Evolutionary conservation across 2,797 vertebrate genomes (phyloP).

Genomic region (Monodelphis domestica): DNA sequence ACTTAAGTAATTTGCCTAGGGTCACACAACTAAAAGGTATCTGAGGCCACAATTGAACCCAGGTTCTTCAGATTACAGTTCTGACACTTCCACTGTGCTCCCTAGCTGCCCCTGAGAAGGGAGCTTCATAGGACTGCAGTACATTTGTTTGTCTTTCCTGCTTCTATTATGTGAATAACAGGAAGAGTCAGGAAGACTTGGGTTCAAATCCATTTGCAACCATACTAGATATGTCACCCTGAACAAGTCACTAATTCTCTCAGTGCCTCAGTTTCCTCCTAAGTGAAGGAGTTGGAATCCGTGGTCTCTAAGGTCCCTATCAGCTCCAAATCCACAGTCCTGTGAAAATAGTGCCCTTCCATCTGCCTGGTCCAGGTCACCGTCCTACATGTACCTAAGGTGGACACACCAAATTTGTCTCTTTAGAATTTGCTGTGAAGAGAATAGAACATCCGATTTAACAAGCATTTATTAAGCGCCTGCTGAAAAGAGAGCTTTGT

Average conservation of each 20-base stretch:
- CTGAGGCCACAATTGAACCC: no score
- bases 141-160: background rate
- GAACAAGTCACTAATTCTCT: background rate
- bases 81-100: no score
- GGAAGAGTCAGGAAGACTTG: background rate
- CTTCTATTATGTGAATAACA: background rate
- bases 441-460: background rate
- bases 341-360: background rate
- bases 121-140: background rate
- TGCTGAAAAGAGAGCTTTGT: background rate
- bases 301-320: background rate
- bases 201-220: no score
- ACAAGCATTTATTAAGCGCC: background rate
- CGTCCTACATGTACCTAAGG: background rate
- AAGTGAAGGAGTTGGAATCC: background rate
- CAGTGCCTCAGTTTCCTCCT: background rate
- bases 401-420: background rate
- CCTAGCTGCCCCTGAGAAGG: no score
- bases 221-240: background rate
- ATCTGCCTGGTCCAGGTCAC: background rate
- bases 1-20: no score
- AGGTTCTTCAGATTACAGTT: no score
- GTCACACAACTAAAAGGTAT: no score
- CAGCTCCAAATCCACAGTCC: background rate
- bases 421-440: background rate